phyloP scores from a whole-genome alignment of 1,140 invertebrate genomes.

The Ruditapes philippinarum region DNA sequence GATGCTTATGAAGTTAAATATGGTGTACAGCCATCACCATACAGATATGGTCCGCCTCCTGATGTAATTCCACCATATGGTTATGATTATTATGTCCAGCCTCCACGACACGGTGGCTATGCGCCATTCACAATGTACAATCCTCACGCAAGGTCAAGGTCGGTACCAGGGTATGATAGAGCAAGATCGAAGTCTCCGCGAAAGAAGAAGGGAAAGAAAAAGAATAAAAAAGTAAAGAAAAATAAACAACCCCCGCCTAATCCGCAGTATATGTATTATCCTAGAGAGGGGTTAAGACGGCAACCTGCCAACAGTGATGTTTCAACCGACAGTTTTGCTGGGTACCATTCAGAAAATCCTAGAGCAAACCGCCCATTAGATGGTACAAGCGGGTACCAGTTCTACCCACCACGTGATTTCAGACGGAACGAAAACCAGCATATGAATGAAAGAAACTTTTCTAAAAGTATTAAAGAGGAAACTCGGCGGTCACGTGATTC shows the following conservation, averaged over 20 bases:
- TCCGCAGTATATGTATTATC: not conserved
- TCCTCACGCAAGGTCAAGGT: conserved; percentile 68
- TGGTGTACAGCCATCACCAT: conserved; percentile 15
- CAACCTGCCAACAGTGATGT: conserved; percentile 67
- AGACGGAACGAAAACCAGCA: conserved; percentile 79
- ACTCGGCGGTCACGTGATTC: conserved; percentile 60
- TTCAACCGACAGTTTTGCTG: conserved; percentile 74
- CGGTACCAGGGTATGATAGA: conserved; percentile 75
- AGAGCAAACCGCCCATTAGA: not conserved
- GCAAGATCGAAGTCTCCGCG: conserved; percentile 56
- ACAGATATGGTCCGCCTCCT: conserved; percentile 43
- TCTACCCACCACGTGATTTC: conserved; percentile 76
- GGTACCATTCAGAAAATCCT: conserved; percentile 79
- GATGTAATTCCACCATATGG: conserved; percentile 47
- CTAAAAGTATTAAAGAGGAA: conserved; percentile 76
- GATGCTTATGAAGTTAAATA: conserved; percentile 77
- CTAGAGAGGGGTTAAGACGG: not conserved
- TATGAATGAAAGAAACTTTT: conserved; percentile 81
- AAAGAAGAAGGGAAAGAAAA: conserved; percentile 66
- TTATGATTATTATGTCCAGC: conserved; percentile 68
- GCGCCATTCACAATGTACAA: conserved; percentile 62
- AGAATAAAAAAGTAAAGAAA: conserved; percentile 76
- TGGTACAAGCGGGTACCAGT: conserved; percentile 53
- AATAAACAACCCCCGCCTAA: conserved; percentile 67
- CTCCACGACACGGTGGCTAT: conserved; percentile 59